phyloP scores from a whole-genome alignment of 2,113 vertebrate genomes.

The Carollia perspicillata region DNA sequence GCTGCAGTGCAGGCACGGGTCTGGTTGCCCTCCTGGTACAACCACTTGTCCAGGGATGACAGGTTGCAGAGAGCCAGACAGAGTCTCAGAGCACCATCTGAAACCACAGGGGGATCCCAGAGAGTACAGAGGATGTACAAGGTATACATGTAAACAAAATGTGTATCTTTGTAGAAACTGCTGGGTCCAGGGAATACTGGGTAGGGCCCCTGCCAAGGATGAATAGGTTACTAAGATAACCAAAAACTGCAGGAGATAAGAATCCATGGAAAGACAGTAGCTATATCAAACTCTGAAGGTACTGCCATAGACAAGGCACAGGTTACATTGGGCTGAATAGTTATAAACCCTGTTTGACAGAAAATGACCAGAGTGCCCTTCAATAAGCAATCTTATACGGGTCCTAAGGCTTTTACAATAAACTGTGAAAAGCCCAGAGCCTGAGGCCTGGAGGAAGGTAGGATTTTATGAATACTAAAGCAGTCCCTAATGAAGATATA shows the following conservation, averaged over 20 bases:
- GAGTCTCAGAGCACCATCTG: neutral
- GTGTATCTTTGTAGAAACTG: neutral
- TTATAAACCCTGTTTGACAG: neutral
- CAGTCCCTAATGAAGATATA: neutral
- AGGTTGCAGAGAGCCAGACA: neutral
- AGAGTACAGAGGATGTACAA: neutral
- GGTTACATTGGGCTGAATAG: neutral
- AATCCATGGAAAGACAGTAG: neutral
- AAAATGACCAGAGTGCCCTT: neutral
- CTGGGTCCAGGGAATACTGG: neutral
- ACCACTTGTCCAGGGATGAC: neutral
- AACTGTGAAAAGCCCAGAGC: neutral
- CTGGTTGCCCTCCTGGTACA: neutral
- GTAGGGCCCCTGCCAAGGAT: neutral
- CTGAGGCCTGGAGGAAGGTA: neutral
- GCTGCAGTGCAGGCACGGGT: neutral
- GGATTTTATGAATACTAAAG: neutral
- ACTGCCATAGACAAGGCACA: neutral
- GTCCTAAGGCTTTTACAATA: neutral
- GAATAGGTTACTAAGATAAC: neutral
- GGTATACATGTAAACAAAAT: neutral
- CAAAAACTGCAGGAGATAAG: neutral
- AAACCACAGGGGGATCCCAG: neutral
- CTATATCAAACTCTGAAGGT: neutral
- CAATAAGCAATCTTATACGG: neutral